Conservation (phyloP, 2,888 invertebrate species). For the Pyralis farinalis region DNA sequence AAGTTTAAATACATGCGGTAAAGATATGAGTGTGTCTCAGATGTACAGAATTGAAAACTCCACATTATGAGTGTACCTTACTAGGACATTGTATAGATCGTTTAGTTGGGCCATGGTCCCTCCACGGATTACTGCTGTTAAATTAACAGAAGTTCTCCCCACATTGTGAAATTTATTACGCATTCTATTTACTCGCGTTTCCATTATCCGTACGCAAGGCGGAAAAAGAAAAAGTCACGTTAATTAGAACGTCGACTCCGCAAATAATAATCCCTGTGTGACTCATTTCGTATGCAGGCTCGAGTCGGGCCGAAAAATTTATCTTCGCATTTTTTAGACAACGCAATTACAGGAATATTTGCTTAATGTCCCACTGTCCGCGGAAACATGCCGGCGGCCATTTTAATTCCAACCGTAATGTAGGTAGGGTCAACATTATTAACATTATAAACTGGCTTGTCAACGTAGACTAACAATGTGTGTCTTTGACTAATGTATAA, state of each 20-base stretch:
- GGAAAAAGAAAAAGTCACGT: slow-evolving; percentile 63
- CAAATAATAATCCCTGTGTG: slow-evolving; percentile 69
- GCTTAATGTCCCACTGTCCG: slow-evolving; percentile 50
- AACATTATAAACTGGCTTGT: slow-evolving; percentile 28
- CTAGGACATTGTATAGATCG: too few species aligned
- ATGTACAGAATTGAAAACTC: too few species aligned
- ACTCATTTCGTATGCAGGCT: slow-evolving; percentile 68
- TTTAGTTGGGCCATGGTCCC: too few species aligned
- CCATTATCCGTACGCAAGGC: slow-evolving; percentile 44
- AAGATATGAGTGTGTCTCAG: too few species aligned
- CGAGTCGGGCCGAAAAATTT: slow-evolving; percentile 56
- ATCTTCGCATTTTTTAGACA: slow-evolving; percentile 64
- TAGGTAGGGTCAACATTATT: slow-evolving; percentile 25
- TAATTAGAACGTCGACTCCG: slow-evolving; percentile 73
- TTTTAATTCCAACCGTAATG: slow-evolving; percentile 37
- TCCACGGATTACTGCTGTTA: too few species aligned
- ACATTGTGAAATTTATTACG: not conserved
- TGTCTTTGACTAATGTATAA: too few species aligned
- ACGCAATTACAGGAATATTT: slow-evolving; percentile 72
- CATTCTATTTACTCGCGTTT: slow-evolving; percentile 16
- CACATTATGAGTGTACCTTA: too few species aligned
- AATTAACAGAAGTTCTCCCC: too few species aligned
- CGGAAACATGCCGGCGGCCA: slow-evolving; percentile 43
- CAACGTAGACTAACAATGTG: not conserved
- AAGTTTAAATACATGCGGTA: too few species aligned